Base-by-base conservation (phyloP, 2,888 invertebrate species). In the Drosophila ezoana region DNA sequence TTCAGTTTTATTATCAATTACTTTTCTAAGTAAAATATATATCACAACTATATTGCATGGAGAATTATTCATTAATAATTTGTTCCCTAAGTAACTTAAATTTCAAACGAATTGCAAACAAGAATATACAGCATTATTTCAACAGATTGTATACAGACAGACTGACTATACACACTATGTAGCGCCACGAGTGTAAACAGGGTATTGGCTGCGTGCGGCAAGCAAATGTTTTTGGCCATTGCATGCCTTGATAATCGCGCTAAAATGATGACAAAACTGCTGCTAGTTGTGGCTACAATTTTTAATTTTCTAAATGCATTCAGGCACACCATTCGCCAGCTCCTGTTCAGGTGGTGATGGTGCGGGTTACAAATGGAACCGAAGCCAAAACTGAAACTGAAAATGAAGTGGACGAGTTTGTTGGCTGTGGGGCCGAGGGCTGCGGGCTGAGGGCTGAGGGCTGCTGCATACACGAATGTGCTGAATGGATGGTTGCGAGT, bases 221-320 rank as follows among this genome's bases (percentile, higher is more conserved):
- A 68, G 71, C 62, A 52, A 87, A 82, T 84, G 79, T 67, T 70
- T 64, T 58, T 75, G 76, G 63, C 72, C 70, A 74, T 84, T 86
- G 88, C 88, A 85, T 87, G 86, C 87, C 82, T 81, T 81, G 87
- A 85, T 85, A 87, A 85, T 82, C 76, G 85, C 76, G 76, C 83
- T 86, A 81, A 85, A 87, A 85, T 79, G 84, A 85, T 87, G 88
- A 85, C 84, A 85, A 85, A 87, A 85, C 84, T 86, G 78, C 81
- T 76, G 76, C 78, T 87, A 87, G 86, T 85, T 82, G 87, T 71
- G 71, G 84, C 81, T 35, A 87, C 83, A 83, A 56, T 87, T 85
- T 85, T 85, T 85, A 85, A 85, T 85, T 85, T 85, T 85, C 84
- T 85, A 87, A 85, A 86, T 85, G 84, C 84, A 85, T 83, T 85